Base-by-base conservation (phyloP, 35 echinoderm and acorn worm species). In the Hemicentrotus pulcherrimus region DNA sequence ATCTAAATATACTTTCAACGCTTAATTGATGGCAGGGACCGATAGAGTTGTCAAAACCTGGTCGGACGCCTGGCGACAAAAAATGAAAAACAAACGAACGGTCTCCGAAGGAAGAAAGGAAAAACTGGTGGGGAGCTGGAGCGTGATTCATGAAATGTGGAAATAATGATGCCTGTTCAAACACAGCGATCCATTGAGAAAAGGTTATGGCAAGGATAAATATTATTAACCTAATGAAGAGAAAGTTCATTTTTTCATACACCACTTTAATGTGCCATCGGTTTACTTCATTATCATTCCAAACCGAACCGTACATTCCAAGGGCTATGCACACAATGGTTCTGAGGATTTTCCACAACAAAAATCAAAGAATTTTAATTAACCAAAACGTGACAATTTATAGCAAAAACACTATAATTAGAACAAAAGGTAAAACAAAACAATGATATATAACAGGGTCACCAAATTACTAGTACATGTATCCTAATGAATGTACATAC, bases 131-230 rank as follows among this genome's bases (percentile, higher is more conserved):
- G 65, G 24, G 19, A 28, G 28, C 4, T 78, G 19, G 65, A 78
- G 65, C 65, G 65, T 78, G 65, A 78, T 78, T 78, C 65, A 78
- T n/a, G 22, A n/a, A 13, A 78, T 78, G 65, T n/a, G 65, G 65
- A n/a, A 78, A 30, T 78, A 78, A 78, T 78, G 65, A 78, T 78
- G 65, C 22, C 65, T 78, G 65, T 78, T 78, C 65, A 78, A 78
- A 78, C 65, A 78, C 24, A 78, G 65, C 19, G 65, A 18, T n/a
- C 22, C 18, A 78, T 78, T 78, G 65, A 78, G 65, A 6, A 78
- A 78, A 78, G 65, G n/a, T 78, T 78, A 78, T 1, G 65, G 65
- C 19, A 70, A 78, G 65, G 65, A 78, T 78, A 78, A 78, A 78
- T 78, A 78, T 78, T n/a, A 78, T 22, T n/a, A 78, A n/a, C 65